These are phyloP conservation scores for Bombus turneri DNA, from an alignment of 1,140 invertebrate species.

Conservation along the genomic window DNA sequence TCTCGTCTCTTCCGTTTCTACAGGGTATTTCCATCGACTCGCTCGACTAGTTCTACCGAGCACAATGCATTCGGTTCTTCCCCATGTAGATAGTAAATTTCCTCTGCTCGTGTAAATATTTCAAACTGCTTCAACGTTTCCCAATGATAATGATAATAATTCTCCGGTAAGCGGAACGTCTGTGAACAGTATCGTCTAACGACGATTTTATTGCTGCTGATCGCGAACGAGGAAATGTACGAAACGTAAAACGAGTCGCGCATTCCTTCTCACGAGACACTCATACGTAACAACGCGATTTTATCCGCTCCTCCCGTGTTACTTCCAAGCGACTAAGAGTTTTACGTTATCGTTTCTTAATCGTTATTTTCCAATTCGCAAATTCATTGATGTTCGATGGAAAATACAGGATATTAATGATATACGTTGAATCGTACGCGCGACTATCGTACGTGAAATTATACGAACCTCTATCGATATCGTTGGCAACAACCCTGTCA, in stretches of 20 bases:
- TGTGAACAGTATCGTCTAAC: no score
- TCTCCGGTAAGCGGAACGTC: not conserved
- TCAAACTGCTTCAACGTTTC: not conserved
- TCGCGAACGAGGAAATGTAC: no score
- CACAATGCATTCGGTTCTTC: slow-evolving; percentile 14
- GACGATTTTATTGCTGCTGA: no score
- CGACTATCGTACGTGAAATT: no score
- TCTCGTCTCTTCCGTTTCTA: no score
- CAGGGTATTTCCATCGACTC: slow-evolving; percentile 8
- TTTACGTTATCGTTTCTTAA: no score
- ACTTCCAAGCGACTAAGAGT: not conserved
- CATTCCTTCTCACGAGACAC: no score
- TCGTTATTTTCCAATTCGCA: not conserved
- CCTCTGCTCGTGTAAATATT: not conserved
- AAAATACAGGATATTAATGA: not conserved
- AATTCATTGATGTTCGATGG: not conserved
- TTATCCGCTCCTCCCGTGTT: not conserved
- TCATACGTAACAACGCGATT: not conserved
- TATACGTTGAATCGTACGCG: no score
- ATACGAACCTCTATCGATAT: slow-evolving; percentile 79
- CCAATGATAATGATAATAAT: not conserved
- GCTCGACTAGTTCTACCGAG: not conserved
- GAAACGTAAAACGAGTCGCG: no score
- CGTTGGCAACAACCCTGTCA: slow-evolving; percentile 80
- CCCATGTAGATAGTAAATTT: not conserved